Evolutionary conservation across 30 jellyfish, hydroid and myxozoan genomes (phyloP), one percentile per base, ranked within the genome.

Genomic region (Turritopsis rubra): DNA sequence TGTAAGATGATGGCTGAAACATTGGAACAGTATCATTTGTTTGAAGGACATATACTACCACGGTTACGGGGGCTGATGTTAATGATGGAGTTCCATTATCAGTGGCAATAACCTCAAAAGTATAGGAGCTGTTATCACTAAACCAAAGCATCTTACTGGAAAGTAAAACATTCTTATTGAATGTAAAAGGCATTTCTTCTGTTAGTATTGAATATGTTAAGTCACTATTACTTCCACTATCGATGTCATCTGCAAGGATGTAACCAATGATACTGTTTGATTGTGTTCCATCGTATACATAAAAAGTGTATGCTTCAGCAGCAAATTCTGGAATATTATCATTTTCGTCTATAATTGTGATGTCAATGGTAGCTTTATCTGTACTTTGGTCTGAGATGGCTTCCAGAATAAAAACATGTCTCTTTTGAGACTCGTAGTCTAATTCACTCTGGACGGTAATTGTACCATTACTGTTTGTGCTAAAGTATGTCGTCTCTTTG

Each of bases 11-110:
- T 41, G 81, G 83, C 66, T 82, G 21, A 81, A 91, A 91, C 31
- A 66, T 70, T 3, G 97, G 97, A 53, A 88, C 74, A 52, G 85
- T 87, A 71, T 91, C 97, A 66, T 87, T 91, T 41, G 65, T 83
- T 53, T 87, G 95, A 16, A 72, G 71, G 20, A 91, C 83, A 70
- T 84, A 84, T 21, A 91, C 83, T 74, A 78, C 75, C 19, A 91
- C 96, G 0, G 80, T 77, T 54, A 80, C 95, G n/a, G 84, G 66
- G 9, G 78, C 74, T 29, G 97, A 85, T 24, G 65, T 74, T 29
- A 79, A 65, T 25, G 87, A 28, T 28, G 96, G 88, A 0, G 23
- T 23, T 60, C 97, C 97, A 66, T 70, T 79, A 76, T 91, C 97
- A 29, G 83, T 21, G 18, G 96, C 97, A 27, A 23, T 70, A 53